Percentiles rank a stretch among this genome's conserved stretches.
phyloP scores from a whole-genome alignment of 2,113 vertebrate species.

The Petrocephalus zakoni region DNA sequence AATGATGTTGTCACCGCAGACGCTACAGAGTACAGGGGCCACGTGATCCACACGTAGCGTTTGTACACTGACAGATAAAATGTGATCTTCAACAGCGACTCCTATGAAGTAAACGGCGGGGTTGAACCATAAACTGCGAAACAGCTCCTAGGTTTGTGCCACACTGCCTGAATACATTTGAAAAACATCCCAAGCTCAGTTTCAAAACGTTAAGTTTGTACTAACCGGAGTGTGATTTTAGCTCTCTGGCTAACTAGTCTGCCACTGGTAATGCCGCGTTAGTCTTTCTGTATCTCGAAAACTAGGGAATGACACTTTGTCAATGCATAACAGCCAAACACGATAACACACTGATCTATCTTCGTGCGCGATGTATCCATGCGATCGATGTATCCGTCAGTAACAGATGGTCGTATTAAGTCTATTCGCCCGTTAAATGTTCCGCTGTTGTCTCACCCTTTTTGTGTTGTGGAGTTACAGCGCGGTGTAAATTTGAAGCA shows the following conservation, averaged over 20 bases:
- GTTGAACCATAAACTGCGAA: not conserved
- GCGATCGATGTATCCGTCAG: not conserved
- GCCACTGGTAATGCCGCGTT: not conserved
- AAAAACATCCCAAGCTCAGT: not conserved
- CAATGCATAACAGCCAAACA: not conserved
- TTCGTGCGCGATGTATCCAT: not conserved
- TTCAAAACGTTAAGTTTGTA: not conserved
- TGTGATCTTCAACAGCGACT: not conserved
- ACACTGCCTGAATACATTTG: not conserved
- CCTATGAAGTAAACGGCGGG: not conserved
- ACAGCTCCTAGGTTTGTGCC: not conserved
- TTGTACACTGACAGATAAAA: conserved; percentile 15
- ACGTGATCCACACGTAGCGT: not conserved
- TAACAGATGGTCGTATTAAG: not conserved
- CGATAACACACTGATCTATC: not conserved
- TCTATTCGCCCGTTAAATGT: not conserved
- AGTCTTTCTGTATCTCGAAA: not conserved
- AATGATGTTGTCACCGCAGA: not conserved
- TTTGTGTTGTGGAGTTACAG: not conserved
- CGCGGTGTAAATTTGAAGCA: not conserved
- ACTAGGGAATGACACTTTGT: not conserved
- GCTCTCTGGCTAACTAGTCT: not conserved
- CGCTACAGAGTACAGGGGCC: not conserved
- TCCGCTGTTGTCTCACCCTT: not conserved
- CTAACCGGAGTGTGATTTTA: not conserved